Evolutionary conservation across 1,140 invertebrate genomes (phyloP).

Genomic region (Drosophila prosaltans): DNA sequence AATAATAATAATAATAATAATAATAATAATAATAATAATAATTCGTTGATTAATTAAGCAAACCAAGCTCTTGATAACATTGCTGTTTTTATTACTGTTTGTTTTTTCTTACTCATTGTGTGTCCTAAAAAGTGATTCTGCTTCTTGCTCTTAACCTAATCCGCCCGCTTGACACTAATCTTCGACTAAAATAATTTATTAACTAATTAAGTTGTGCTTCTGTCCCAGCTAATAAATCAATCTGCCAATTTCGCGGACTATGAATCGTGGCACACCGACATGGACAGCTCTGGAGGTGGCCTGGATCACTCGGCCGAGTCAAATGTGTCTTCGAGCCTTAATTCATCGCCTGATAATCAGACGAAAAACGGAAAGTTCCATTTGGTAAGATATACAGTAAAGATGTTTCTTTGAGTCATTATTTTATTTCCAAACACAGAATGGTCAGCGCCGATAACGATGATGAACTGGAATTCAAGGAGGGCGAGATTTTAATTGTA

Average conservation of each 20-base stretch:
- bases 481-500: slow-evolving; percentile 97
- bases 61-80: no score
- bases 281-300: slow-evolving; percentile 77
- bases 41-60: no score
- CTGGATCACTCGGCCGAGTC: slow-evolving; percentile 79
- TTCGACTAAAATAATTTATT: no score
- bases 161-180: no score
- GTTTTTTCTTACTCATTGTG: no score
- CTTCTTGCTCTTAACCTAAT: no score
- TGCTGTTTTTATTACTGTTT: no score
- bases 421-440: slow-evolving; percentile 67
- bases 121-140: no score
- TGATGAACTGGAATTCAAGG: slow-evolving; percentile 97
- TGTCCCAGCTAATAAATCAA: slow-evolving; percentile 71
- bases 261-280: slow-evolving; percentile 77
- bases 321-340: slow-evolving; percentile 79
- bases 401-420: background rate
- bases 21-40: no score
- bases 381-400: slow-evolving; percentile 45
- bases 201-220: background rate
- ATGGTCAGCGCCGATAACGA: slow-evolving; percentile 92
- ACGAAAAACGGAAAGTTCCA: slow-evolving; percentile 66
- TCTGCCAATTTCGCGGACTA: slow-evolving; percentile 74
- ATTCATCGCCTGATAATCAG: slow-evolving; percentile 77
- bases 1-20: no score